Base-by-base conservation (phyloP, 2,888 invertebrate species). In the Synergus itoensis region DNA sequence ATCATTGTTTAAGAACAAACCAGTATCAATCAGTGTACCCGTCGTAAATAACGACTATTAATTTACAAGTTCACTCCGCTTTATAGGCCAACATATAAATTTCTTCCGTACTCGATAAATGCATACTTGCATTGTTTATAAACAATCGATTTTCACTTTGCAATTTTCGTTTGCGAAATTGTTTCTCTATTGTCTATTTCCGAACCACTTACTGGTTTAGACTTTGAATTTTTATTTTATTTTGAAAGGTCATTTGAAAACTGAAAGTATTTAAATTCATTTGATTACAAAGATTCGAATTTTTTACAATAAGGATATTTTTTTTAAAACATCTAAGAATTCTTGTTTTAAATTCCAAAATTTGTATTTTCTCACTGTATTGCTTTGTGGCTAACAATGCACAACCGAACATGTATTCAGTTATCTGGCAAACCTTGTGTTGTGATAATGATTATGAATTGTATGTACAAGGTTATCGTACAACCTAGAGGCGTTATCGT, bases 31-130 rank as follows among this genome's bases (percentile, higher is more conserved):
- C 53, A 73, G 36, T 28, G 53, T 53, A 57, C 28, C 28, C n/a
- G n/a, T 57, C 53, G 36, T 73, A 73, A 73, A 53, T 73, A 73
- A 73, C n/a, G 48, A 40, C n/a, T 57, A 73, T 57, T 53, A 73
- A 73, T 73, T 73, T 73, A 53, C 73, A 73, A 73, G 73, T 73
- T 73, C 73, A 73, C 73, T 73, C 48, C 16, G 48, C 48, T 73
- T 73, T 73, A 73, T 73, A 73, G 53, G 53, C 73, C 40, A 73
- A 57, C 73, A 73, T 73, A 73, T 53, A 53, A 73, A 53, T 73
- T 53, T 53, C 73, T 73, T 73, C 53, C 73, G 73, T 36, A 73
- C n/a, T 53, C 18, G 73, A 73, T 73, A 73, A 73, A 53, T 73
- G 73, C 40, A 53, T 73, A 73, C 73, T 73, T 57, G 53, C 36